Conservation (phyloP, 2,888 invertebrate species). For the Halictus quadricinctus region DNA sequence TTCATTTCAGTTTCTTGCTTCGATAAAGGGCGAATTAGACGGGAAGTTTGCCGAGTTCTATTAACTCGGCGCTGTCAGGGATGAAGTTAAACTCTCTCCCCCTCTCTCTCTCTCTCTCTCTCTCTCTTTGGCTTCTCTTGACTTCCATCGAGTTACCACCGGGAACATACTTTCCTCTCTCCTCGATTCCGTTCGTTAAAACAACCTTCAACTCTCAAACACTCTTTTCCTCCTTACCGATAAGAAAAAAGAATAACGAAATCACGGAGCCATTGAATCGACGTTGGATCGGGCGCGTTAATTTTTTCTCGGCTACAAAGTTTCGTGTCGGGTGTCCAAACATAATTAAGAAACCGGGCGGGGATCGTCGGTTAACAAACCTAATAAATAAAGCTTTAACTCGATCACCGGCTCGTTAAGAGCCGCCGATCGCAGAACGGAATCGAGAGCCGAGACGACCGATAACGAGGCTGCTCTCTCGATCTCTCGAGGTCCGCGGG, state of each 20-base stretch:
- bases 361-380: not conserved
- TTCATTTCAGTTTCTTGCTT: conserved; percentile 11
- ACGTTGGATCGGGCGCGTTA: not conserved
- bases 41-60: not conserved
- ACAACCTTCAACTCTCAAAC: not conserved
- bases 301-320: not conserved
- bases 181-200: not conserved
- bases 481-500: conserved; percentile 9
- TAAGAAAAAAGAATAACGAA: not conserved
- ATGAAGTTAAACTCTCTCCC: not conserved
- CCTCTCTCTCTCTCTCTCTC: not conserved
- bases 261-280: not conserved
- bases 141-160: not conserved
- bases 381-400: conserved; percentile 19
- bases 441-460: conserved; percentile 20
- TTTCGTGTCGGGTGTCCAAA: not conserved
- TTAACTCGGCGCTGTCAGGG: not conserved
- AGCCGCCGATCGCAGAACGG: not conserved
- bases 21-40: conserved; percentile 2
- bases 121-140: not conserved
- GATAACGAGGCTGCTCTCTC: conserved; percentile 29
- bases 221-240: not conserved
- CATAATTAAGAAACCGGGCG: not conserved
- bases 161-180: not conserved
- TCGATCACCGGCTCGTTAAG: conserved; percentile 15